Percentiles rank a stretch among this genome's conserved stretches.
Evolutionary conservation across 2,797 vertebrate species (phyloP).

Genomic region (Pangasius krempfi): DNA sequence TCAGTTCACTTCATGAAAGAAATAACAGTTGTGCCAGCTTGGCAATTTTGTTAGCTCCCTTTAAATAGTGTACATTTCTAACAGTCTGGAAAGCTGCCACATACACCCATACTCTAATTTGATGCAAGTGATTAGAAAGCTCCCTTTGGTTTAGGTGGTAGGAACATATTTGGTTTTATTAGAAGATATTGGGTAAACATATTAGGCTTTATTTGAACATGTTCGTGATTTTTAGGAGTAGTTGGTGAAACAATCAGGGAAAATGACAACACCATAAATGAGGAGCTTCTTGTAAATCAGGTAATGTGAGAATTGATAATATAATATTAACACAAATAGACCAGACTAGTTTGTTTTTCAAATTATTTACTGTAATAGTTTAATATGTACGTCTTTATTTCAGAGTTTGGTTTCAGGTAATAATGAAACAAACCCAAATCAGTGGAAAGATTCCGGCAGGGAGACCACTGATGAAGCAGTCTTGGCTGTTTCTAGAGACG

Average conservation of each 20-base stretch:
- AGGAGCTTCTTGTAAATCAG: slow-evolving; percentile 23
- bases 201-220: slow-evolving; percentile 31
- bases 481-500: neutral
- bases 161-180: neutral
- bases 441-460: neutral
- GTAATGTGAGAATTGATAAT: neutral
- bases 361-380: slow-evolving; percentile 1
- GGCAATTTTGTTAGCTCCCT: neutral
- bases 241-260: slow-evolving; percentile 19
- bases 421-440: slow-evolving; percentile 7
- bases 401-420: slow-evolving; percentile 34
- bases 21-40: neutral
- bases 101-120: neutral
- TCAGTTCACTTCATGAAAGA: neutral
- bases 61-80: slow-evolving; percentile 17
- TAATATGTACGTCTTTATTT: slow-evolving; percentile 19
- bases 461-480: slow-evolving; percentile 5
- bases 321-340: neutral
- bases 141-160: neutral
- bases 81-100: slow-evolving; percentile 10
- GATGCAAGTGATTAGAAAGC: neutral
- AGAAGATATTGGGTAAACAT: neutral
- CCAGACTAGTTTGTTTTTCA: neutral
- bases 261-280: neutral
- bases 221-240: slow-evolving; percentile 45